phyloP scores from a whole-genome alignment of 2,888 invertebrate genomes.

The Hirtodrosophila cameraria region DNA sequence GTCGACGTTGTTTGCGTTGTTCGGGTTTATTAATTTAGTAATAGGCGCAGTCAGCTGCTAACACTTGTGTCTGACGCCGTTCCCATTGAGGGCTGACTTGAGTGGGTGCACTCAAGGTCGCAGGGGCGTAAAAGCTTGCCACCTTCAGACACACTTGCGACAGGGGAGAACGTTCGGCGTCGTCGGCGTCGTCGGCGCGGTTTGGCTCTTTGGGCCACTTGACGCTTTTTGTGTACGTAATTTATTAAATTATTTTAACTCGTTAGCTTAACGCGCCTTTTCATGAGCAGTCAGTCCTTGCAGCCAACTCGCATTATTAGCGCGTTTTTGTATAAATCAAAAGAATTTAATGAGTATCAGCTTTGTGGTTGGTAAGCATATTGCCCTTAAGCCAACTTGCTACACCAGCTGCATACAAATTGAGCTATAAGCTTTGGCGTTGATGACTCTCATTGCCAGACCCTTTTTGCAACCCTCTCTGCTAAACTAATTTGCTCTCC shows the following conservation, averaged over 20 bases:
- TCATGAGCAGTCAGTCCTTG: slow-evolving; percentile 18
- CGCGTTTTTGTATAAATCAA: slow-evolving; percentile 72
- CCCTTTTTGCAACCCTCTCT: not conserved
- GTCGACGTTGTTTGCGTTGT: slow-evolving; percentile 33
- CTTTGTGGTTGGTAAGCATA: slow-evolving; percentile 28
- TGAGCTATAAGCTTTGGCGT: slow-evolving; percentile 69
- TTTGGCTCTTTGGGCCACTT: slow-evolving; percentile 49
- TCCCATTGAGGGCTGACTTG: slow-evolving; percentile 31
- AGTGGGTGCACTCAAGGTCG: slow-evolving; percentile 76
- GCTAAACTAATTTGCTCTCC: slow-evolving; percentile 2
- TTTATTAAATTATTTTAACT: slow-evolving; percentile 76
- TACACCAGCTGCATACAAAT: slow-evolving; percentile 75
- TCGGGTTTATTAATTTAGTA: slow-evolving; percentile 71
- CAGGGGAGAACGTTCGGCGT: not conserved
- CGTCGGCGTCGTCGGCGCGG: slow-evolving; percentile 21
- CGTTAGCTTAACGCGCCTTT: slow-evolving; percentile 66
- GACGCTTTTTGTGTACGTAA: slow-evolving; percentile 56
- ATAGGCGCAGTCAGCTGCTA: slow-evolving; percentile 51
- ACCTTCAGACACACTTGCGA: slow-evolving; percentile 42
- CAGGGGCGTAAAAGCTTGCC: slow-evolving; percentile 60
- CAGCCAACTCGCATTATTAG: slow-evolving; percentile 59
- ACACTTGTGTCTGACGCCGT: slow-evolving; percentile 12
- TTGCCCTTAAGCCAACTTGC: slow-evolving; percentile 52
- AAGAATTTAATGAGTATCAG: slow-evolving; percentile 60
- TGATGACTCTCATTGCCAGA: slow-evolving; percentile 39